phyloP scores from a whole-genome alignment of 2,113 vertebrate genomes.

The Mormoops blainvillei region DNA sequence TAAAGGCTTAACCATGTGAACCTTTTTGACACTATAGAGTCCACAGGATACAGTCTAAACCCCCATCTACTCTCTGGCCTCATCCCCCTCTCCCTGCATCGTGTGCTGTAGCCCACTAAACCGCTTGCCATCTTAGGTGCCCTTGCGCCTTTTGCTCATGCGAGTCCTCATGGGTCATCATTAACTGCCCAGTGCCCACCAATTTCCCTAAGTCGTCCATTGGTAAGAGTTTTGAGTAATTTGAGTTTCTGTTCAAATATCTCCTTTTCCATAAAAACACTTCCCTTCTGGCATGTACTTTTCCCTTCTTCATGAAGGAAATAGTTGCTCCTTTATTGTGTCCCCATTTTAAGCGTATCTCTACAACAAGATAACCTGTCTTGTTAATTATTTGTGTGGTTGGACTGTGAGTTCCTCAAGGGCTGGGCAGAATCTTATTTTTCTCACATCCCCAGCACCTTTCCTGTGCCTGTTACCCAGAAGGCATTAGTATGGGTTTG shows the following conservation, averaged over 20 bases:
- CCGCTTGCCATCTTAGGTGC: background rate
- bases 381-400: background rate
- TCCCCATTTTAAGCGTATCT: background rate
- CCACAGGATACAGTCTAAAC: background rate
- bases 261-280: background rate
- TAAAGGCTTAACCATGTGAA: background rate
- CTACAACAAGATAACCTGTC: background rate
- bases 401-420: background rate
- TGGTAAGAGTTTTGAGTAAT: background rate
- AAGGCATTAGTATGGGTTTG: background rate
- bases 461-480: background rate
- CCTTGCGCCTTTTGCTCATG: background rate
- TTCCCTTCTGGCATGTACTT: background rate
- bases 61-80: background rate
- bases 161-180: background rate
- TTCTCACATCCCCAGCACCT: background rate
- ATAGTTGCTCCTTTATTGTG: background rate
- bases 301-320: background rate
- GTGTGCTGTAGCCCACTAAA: background rate
- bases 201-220: background rate
- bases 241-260: slow-evolving; percentile 8
- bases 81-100: background rate
- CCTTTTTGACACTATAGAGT: background rate
- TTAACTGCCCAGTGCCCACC: background rate
- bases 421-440: background rate